Base-by-base conservation (phyloP, 2,797 vertebrate genomes). In the Neopelma chrysocephalum region DNA sequence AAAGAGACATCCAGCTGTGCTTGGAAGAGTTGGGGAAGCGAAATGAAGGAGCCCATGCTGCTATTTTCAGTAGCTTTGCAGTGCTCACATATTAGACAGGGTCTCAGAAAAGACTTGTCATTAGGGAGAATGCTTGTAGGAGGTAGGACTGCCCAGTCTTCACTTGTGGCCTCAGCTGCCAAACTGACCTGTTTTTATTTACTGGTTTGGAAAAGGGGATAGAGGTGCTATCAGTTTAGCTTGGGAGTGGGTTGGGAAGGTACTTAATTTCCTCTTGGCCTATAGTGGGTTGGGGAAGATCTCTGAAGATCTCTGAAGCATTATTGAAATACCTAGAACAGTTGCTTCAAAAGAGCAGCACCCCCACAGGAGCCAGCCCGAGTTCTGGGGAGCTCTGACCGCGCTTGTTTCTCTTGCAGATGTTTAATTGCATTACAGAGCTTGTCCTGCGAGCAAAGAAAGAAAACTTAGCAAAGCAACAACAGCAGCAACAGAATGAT, bases 371-470 rank as follows among this genome's bases (percentile, higher is more conserved):
- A 91, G 26, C 83, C 43, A 21, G 53, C 53, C 53, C 0, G 3
- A 51, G 22, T 42, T 75, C 47, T 42, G 51, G 13, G 25, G 60
- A 83, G 68, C 27, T 85, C 85, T 83, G 69, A 97, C 32, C 58
- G 40, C 80, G 58, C 65, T 26, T 86, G 64, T 92, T 94, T 94
- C 95, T 97, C 64, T 94, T 93, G 82, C 97, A 99, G 99, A 99
- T 99, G 99, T 99, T 99, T 98, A 99, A 99, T 98, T 99, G 99
- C 98, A 99, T 99, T 98, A 99, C 99, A 54, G 99, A 99, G 98
- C 98, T 99, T 82, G 99, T 99, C 94, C 98, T 99, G 87, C 98
- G 98, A 97, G 99, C 99, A 87, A 99, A 99, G 98, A 99, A 99
- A 98, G 99, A 99, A 96, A 99, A 99, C 94, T 80, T 99, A 64